Evolutionary conservation across 2,888 invertebrate species (phyloP).

Genomic region (Habroteleia sp.): DNA sequence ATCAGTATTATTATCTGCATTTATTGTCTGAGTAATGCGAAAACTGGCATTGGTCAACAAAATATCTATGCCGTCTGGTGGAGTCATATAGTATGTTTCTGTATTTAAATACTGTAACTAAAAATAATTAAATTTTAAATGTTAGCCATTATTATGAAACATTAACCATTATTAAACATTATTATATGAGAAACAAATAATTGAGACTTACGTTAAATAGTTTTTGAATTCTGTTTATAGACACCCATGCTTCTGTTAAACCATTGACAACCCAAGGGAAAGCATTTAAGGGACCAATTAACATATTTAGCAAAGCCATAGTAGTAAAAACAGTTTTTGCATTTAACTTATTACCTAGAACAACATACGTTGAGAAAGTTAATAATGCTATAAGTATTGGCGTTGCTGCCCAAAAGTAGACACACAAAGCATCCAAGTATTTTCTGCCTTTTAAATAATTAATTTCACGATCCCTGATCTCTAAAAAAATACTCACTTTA

Average conservation of each 20-base stretch:
- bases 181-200: background rate
- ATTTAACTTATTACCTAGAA: conserved; percentile 89
- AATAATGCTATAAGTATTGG: conserved; percentile 94
- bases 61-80: too few relatives aligned
- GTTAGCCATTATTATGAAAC: too few relatives aligned
- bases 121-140: too few relatives aligned
- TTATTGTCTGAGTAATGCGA: too few relatives aligned
- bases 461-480: conserved; percentile 87
- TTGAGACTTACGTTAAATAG: conserved; percentile 86
- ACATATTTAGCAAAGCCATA: conserved; percentile 96
- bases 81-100: too few relatives aligned
- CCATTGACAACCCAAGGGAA: conserved; percentile 99
- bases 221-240: conserved; percentile 92
- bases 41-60: too few relatives aligned
- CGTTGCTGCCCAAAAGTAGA: conserved; percentile 99
- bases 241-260: conserved; percentile 97
- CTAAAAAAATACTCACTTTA: conserved; percentile 80
- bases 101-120: too few relatives aligned
- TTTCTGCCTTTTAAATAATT: conserved; percentile 91
- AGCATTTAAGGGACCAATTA: conserved; percentile 97
- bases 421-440: conserved; percentile 98
- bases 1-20: too few relatives aligned
- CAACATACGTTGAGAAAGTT: conserved; percentile 90
- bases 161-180: background rate
- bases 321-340: conserved; percentile 97